A percentile compares a stretch with the other conserved stretches of the same genome.
Conservation (phyloP, 2,888 invertebrate genomes). For the Scelioninae gen. 1 region DNA sequence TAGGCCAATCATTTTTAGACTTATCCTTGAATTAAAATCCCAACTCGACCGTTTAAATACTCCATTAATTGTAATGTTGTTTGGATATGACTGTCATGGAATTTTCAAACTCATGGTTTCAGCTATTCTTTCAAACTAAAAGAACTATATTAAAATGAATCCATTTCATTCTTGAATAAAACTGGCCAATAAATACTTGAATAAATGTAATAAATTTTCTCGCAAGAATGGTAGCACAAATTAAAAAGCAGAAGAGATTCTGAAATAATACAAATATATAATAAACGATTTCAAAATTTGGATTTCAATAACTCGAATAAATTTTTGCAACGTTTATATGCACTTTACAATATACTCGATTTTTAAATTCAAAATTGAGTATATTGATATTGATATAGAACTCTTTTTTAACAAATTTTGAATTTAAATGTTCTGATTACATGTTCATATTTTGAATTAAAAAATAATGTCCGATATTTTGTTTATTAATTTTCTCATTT, state of each 20-base stretch:
- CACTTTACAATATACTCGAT: conserved; percentile 47
- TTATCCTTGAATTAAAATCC: conserved; percentile 68
- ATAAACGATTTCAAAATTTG: no score
- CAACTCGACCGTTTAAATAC: conserved; percentile 44
- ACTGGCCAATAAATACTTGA: no score
- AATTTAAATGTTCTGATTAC: background rate
- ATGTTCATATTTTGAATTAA: background rate
- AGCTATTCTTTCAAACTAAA: no score
- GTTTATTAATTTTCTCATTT: conserved; percentile 31
- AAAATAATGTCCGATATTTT: background rate
- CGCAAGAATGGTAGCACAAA: no score
- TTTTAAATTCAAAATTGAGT: conserved; percentile 17
- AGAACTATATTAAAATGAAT: no score
- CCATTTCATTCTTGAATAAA: no score
- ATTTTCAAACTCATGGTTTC: conserved; percentile 2
- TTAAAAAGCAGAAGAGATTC: no score
- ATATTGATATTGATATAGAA: conserved; percentile 22
- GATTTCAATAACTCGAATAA: no score
- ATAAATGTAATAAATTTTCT: no score
- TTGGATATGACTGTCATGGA: conserved; percentile 38
- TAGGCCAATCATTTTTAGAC: conserved; percentile 69
- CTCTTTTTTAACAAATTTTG: background rate
- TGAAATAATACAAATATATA: no score
- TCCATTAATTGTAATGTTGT: conserved; percentile 38
- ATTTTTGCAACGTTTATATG: conserved; percentile 19